Conservation (phyloP, 2,888 invertebrate species). For the Trichogramma dendrolimi region DNA sequence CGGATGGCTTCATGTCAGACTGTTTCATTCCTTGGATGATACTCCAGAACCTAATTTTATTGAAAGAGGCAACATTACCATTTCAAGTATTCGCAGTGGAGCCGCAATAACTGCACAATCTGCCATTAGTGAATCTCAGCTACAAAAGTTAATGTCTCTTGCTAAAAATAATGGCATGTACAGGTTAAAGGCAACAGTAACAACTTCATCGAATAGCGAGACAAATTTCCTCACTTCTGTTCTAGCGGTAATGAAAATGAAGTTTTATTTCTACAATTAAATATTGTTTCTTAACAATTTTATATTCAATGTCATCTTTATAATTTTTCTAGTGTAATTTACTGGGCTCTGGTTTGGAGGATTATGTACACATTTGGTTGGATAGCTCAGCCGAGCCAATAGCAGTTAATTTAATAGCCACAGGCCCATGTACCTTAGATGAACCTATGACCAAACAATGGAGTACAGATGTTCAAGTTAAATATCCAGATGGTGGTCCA, state of each 20-base stretch:
- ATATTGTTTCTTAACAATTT: background rate
- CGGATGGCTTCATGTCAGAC: conserved; percentile 67
- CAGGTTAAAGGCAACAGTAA: conserved; percentile 66
- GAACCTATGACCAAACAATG: conserved; percentile 58
- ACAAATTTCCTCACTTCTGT: conserved; percentile 71
- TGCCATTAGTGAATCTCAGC: conserved; percentile 57
- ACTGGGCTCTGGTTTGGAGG: conserved; percentile 71
- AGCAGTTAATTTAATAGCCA: conserved; percentile 62
- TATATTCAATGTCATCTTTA: conserved; percentile 13
- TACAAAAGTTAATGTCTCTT: conserved; percentile 59
- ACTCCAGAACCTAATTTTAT: conserved; percentile 57
- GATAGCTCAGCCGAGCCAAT: conserved; percentile 76
- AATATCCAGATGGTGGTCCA: conserved; percentile 78
- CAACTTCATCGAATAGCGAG: conserved; percentile 64
- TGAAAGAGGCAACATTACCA: conserved; percentile 66
- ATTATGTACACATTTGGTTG: conserved; percentile 74
- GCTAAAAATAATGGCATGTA: conserved; percentile 71
- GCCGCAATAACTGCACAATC: conserved; percentile 63
- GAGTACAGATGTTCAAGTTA: conserved; percentile 74
- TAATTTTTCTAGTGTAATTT: conserved; percentile 62
- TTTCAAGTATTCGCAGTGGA: conserved; percentile 68
- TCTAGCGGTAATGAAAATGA: conserved; percentile 63
- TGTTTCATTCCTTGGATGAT: conserved; percentile 65
- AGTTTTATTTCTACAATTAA: background rate
- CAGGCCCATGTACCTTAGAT: conserved; percentile 49